Conservation (phyloP, 2,888 invertebrate species). For the Chesias legatella region DNA sequence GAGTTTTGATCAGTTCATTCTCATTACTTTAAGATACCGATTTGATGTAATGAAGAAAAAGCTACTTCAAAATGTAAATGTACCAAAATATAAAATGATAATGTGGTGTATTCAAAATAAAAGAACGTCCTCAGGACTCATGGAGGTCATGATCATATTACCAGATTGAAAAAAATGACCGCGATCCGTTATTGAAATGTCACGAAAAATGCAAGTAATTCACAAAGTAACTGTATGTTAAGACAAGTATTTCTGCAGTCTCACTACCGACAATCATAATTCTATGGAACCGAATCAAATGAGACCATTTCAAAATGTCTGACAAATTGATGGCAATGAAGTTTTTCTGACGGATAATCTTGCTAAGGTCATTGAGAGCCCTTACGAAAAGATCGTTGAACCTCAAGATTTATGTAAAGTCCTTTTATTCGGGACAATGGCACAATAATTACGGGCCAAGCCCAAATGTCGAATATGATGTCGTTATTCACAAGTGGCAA, state of each 20-base stretch:
- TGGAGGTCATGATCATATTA: background rate
- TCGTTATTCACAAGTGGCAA: too few species aligned
- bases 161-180: constrained; percentile 1
- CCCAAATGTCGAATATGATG: background rate
- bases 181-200: constrained; percentile 1
- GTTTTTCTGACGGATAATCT: too few species aligned
- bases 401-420: constrained; percentile 27
- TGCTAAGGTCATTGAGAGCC: constrained; percentile 28
- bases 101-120: too few species aligned
- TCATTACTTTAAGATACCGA: too few species aligned
- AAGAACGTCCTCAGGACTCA: too few species aligned
- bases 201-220: constrained; percentile 5
- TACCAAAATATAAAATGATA: too few species aligned
- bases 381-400: constrained; percentile 33
- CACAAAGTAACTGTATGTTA: constrained; percentile 1
- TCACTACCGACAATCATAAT: constrained; percentile 1
- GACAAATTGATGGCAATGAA: too few species aligned
- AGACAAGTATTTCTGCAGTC: constrained; percentile 2
- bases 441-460: constrained; percentile 10
- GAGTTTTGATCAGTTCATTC: too few species aligned
- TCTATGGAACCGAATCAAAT: constrained; percentile 20
- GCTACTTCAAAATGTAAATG: too few species aligned
- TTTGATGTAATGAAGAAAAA: too few species aligned
- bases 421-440: constrained; percentile 23
- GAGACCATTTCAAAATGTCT: background rate